These are phyloP conservation scores for Catharus fuscescens DNA, from an alignment of 2,113 vertebrate species.

Conservation along the genomic window DNA sequence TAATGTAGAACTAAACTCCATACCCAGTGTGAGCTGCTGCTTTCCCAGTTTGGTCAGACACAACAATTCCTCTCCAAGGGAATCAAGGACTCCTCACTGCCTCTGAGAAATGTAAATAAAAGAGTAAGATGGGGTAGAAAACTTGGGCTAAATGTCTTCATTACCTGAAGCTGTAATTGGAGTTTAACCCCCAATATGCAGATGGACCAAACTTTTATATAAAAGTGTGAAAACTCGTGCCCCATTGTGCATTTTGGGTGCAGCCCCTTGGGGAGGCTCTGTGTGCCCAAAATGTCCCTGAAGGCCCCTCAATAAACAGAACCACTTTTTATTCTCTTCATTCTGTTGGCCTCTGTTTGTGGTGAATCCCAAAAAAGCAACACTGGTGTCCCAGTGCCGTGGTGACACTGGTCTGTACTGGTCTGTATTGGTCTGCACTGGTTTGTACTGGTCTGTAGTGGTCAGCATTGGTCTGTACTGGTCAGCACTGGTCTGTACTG, in stretches of 20 bases:
- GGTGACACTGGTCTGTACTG: no score
- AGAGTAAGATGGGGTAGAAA: no score
- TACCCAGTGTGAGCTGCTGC: neutral
- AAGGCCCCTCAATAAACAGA: neutral
- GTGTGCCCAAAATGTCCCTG: neutral
- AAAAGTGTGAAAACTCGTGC: accelerated
- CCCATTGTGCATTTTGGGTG: neutral
- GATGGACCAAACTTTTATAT: neutral
- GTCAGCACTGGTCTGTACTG: no score
- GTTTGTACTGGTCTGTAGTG: no score
- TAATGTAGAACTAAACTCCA: accelerated
- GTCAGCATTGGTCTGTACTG: no score
- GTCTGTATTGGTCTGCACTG: no score
- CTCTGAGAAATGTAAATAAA: neutral
- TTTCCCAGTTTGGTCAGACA: neutral
- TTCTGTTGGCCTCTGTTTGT: neutral
- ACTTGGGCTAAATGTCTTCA: neutral
- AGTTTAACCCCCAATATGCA: neutral
- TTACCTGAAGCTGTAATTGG: neutral
- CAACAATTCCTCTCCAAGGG: neutral
- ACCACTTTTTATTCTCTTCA: neutral
- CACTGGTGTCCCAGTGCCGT: neutral
- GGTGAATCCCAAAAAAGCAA: accelerated
- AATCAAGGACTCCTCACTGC: neutral
- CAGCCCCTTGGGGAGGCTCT: neutral